Evolutionary conservation across 2,888 invertebrate genomes (phyloP).

Genomic region (Notodonta ziczac): DNA sequence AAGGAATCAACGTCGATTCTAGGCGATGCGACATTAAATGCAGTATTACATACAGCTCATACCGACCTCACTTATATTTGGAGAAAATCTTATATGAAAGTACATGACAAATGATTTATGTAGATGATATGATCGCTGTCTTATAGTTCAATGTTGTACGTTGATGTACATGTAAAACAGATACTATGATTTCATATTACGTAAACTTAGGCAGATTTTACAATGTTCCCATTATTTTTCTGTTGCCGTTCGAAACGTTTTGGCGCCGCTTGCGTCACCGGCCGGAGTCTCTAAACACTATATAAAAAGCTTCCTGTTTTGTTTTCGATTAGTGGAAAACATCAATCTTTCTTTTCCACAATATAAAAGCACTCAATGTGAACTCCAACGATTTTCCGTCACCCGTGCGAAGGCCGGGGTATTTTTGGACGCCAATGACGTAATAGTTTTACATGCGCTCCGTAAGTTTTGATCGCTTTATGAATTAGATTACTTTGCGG

Average conservation of each 20-base stretch:
- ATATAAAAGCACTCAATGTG: constrained; percentile 55
- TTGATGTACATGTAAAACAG: too few relatives aligned
- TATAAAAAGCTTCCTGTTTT: constrained; percentile 43
- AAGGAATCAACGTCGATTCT: not conserved
- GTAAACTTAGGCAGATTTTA: not conserved
- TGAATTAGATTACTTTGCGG: constrained; percentile 36
- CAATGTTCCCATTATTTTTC: not conserved
- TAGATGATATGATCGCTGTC: too few relatives aligned
- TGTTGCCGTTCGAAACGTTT: not conserved
- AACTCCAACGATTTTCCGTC: constrained; percentile 64
- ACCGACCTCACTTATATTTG: too few relatives aligned
- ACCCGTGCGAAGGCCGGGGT: constrained; percentile 69
- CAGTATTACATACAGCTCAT: too few relatives aligned
- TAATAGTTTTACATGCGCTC: constrained; percentile 67
- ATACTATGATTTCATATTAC: too few relatives aligned
- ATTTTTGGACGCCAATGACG: constrained; percentile 65
- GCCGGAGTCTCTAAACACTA: constrained; percentile 32
- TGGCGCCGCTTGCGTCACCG: constrained; percentile 12
- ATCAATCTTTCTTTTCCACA: constrained; percentile 54
- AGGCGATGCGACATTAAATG: too few relatives aligned
- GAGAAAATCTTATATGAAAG: too few relatives aligned
- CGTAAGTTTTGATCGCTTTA: constrained; percentile 43
- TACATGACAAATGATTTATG: too few relatives aligned
- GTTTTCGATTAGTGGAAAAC: constrained; percentile 47
- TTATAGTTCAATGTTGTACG: too few relatives aligned